A percentile compares a stretch with the other conserved stretches of the same genome.
Evolutionary conservation across 30 jellyfish, hydroid and myxozoan genomes (phyloP).

Genomic region (Rhopilema esculentum): DNA sequence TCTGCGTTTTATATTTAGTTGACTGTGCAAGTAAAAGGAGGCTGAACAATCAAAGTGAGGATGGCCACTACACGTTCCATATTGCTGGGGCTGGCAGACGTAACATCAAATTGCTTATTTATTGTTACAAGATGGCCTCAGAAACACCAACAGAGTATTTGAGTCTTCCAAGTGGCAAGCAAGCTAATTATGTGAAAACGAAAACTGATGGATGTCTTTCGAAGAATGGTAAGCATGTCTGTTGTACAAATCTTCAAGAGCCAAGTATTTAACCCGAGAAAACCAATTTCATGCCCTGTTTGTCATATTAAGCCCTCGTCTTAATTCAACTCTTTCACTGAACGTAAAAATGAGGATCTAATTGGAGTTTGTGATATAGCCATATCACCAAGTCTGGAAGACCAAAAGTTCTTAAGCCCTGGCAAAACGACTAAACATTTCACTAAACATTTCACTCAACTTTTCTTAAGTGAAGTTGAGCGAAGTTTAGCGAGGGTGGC

Average conservation of each 20-base stretch:
- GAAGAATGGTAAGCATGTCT: slow-evolving; percentile 30
- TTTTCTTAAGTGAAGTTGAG: too few relatives aligned
- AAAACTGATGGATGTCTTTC: slow-evolving; percentile 3
- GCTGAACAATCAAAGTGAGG: slow-evolving; percentile 73
- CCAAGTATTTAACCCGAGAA: too few relatives aligned
- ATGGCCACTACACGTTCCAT: slow-evolving; percentile 87
- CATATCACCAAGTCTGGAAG: too few relatives aligned
- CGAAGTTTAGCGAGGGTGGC: too few relatives aligned
- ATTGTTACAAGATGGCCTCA: slow-evolving; percentile 85
- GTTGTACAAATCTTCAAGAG: neutral
- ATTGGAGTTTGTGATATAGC: too few relatives aligned
- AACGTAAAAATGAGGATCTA: too few relatives aligned
- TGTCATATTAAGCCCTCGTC: too few relatives aligned
- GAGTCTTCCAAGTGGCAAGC: slow-evolving; percentile 80
- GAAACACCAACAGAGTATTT: slow-evolving; percentile 84
- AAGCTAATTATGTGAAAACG: slow-evolving; percentile 65
- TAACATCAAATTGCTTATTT: slow-evolving; percentile 64
- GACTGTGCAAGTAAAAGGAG: slow-evolving; percentile 90
- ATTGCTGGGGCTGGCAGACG: slow-evolving; percentile 76
- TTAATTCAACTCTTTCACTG: too few relatives aligned
- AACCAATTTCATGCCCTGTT: too few relatives aligned
- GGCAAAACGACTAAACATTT: too few relatives aligned
- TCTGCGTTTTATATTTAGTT: slow-evolving; percentile 48
- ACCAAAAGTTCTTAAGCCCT: too few relatives aligned
- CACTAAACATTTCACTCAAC: too few relatives aligned